A percentile compares a stretch with the other conserved stretches of the same genome.
Conservation (phyloP, 1,140 invertebrate genomes). For the Micrasema longulum region DNA sequence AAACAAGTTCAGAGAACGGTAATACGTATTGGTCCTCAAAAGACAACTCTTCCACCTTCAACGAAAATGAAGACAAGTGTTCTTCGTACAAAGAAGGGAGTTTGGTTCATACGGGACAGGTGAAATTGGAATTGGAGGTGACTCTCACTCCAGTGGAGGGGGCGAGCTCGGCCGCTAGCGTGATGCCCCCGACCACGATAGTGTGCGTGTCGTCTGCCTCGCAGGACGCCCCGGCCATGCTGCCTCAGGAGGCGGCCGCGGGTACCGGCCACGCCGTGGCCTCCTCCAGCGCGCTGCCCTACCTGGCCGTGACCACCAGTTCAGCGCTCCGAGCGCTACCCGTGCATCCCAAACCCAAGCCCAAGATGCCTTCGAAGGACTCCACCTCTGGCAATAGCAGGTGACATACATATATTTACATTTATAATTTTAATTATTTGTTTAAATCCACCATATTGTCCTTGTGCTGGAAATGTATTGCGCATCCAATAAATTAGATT, state of each 20-base stretch:
- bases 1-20: conserved; percentile 59
- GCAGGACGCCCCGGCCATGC: conserved; percentile 33
- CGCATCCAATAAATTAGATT: neutral
- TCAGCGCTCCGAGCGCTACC: conserved; percentile 32
- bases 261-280: conserved; percentile 27
- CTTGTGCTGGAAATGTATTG: too few relatives aligned
- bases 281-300: conserved; percentile 40
- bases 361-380: conserved; percentile 44
- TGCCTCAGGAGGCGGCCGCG: conserved; percentile 25
- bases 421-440: neutral
- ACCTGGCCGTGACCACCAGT: conserved; percentile 40
- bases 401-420: conserved; percentile 26
- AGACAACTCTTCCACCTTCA: neutral
- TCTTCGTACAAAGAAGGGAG: conserved; percentile 21
- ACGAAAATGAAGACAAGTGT: neutral
- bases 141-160: conserved; percentile 63
- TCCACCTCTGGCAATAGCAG: neutral
- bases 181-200: conserved; percentile 68
- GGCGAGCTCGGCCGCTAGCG: conserved; percentile 51
- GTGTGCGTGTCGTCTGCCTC: conserved; percentile 65
- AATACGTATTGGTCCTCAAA: conserved; percentile 25
- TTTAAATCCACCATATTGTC: too few relatives aligned
- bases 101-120: conserved; percentile 55
- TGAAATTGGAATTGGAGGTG: conserved; percentile 68
- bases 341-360: conserved; percentile 42